These are phyloP conservation scores for Linnaemya vulpina DNA, from an alignment of 2,888 invertebrate genomes.

Conservation along the genomic window DNA sequence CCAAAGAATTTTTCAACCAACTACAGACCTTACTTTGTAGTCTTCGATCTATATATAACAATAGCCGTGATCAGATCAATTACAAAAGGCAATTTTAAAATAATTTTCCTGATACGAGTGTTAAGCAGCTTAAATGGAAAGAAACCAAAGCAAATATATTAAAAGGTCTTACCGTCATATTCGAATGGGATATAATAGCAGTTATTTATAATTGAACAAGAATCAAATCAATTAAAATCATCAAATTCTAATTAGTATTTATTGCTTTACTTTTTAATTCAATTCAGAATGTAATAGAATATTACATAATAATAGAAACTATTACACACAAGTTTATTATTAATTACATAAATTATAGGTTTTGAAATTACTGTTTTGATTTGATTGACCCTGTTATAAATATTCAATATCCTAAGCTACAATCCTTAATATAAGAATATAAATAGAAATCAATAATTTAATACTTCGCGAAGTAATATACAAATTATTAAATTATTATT, in stretches of 20 bases:
- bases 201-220: constrained; percentile 24
- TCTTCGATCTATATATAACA: too few species aligned
- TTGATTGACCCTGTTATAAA: constrained; percentile 24
- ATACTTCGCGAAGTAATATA: not conserved
- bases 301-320: constrained; percentile 24
- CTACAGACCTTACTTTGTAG: too few species aligned
- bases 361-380: not conserved
- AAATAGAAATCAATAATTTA: not conserved
- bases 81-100: not conserved
- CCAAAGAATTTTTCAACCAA: too few species aligned
- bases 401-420: constrained; percentile 41
- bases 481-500: too few species aligned
- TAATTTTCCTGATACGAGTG: not conserved
- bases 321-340: constrained; percentile 3
- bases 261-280: constrained; percentile 21
- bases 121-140: not conserved
- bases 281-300: not conserved
- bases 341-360: not conserved
- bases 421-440: not conserved
- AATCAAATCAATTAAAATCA: constrained; percentile 30
- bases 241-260: constrained; percentile 15
- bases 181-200: constrained; percentile 24
- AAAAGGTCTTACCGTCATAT: constrained; percentile 21
- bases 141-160: not conserved
- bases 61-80: constrained; percentile 3